Base-by-base conservation (phyloP, 2,888 invertebrate species). In the Dorcus hopei region DNA sequence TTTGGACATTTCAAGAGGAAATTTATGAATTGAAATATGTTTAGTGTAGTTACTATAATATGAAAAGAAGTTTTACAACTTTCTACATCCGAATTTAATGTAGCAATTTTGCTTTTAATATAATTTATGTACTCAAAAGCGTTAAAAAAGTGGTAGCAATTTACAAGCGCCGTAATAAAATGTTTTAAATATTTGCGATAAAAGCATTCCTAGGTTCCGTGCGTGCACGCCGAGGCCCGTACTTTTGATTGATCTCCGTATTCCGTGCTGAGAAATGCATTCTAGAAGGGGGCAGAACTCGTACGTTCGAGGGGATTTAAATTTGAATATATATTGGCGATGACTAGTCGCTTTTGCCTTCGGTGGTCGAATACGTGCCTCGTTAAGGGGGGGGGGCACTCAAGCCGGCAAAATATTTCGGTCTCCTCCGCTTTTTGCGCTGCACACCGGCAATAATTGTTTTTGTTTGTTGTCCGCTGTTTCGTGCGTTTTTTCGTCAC, bases 261-360 rank as follows among this genome's bases (percentile, higher is more conserved):
- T 74, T 72, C 67, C 73, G 73, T 74, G 73, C 72, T 66, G 61
- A 66, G 70, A 68, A 73, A 73, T 72, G 73, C 74, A 73, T 66
- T 66, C 61, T 52, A 47, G 52, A 53, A 54, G 62, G 53, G 64
- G 53, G 45, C 60, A 62, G 65, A 40, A 52, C 52, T 26, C 67
- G 63, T 62, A 61, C 61, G 62, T 61, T 61, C 64, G 57, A 69
- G 71, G 70, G 72, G 71, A 73, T 72, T 71, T 67, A 72, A 74
- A 75, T 75, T 75, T 75, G 73, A 75, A 75, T 75, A 75, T 75
- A 75, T 74, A 75, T 75, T 74, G 72, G 70, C 67, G 71, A 72
- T 74, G 74, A 75, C 74, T 73, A 70, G 57, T 68, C 66, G 64
- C 69, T 69, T 69, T 70, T 51, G 56, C 38, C 63, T 63, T 65